A percentile compares a stretch with the other conserved stretches of the same genome.
Evolutionary conservation across 2,888 invertebrate species (phyloP).

Genomic region (Eupithecia insigniata): DNA sequence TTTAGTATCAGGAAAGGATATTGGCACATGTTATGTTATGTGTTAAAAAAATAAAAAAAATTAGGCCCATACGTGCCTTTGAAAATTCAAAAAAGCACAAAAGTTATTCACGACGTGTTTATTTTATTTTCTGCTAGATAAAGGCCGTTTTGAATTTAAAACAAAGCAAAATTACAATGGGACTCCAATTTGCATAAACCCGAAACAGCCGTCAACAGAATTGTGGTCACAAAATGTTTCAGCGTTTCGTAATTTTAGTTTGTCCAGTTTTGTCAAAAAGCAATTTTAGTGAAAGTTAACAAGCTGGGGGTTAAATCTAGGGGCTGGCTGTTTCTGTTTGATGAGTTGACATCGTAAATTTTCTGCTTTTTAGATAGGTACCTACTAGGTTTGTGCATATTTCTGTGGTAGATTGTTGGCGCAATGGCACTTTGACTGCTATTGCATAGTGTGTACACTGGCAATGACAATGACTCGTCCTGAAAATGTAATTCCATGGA

Average conservation of each 20-base stretch:
- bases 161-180: conserved; percentile 32
- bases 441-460: neutral
- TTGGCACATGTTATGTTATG: no score
- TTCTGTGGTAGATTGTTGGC: neutral
- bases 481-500: neutral
- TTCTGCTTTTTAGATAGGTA: neutral
- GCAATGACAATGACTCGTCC: no score
- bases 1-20: neutral
- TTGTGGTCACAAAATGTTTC: conserved; percentile 30
- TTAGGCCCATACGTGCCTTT: neutral
- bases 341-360: neutral
- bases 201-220: conserved; percentile 32
- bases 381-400: neutral
- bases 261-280: conserved; percentile 28
- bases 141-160: conserved; percentile 30
- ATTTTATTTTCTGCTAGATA: conserved; percentile 32
- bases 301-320: neutral
- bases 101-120: conserved; percentile 21
- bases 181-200: conserved; percentile 31
- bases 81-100: conserved; percentile 8
- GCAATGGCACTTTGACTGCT: neutral
- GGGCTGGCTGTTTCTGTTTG: neutral
- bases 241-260: conserved; percentile 35
- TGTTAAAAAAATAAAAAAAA: neutral
- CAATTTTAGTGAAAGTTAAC: conserved; percentile 15